These are phyloP conservation scores for Struthio camelus DNA, from an alignment of 2,113 vertebrate genomes.

Conservation along the genomic window DNA sequence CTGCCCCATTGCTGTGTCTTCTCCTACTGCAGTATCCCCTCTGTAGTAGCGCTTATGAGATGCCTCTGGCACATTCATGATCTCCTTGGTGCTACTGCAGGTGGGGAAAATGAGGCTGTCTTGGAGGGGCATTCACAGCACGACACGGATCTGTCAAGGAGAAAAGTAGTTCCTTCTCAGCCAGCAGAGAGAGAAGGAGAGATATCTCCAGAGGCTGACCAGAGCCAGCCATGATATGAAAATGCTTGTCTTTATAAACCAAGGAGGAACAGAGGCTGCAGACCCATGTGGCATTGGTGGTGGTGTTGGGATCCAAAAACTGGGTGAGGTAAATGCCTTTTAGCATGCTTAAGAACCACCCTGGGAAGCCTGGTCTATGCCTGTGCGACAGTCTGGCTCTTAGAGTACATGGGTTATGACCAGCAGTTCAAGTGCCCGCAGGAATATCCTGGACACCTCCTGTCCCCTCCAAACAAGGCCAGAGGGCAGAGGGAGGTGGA, in stretches of 20 bases:
- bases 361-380: background rate
- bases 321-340: background rate
- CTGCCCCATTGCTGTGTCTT: background rate
- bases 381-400: background rate
- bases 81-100: background rate
- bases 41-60: background rate
- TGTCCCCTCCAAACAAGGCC: accelerated
- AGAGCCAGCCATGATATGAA: background rate
- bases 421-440: background rate
- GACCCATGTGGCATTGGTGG: background rate
- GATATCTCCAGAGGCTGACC: background rate
- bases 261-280: background rate
- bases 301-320: background rate
- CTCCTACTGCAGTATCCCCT: background rate
- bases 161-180: background rate
- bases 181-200: background rate
- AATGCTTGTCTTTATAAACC: background rate
- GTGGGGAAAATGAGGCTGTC: background rate
- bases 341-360: background rate
- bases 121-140: background rate
- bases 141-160: background rate
- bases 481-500: background rate
- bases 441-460: background rate
- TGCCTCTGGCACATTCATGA: background rate
- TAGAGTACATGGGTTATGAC: background rate